phyloP scores from a whole-genome alignment of 2,888 invertebrate species.

The Nomada fucata region DNA sequence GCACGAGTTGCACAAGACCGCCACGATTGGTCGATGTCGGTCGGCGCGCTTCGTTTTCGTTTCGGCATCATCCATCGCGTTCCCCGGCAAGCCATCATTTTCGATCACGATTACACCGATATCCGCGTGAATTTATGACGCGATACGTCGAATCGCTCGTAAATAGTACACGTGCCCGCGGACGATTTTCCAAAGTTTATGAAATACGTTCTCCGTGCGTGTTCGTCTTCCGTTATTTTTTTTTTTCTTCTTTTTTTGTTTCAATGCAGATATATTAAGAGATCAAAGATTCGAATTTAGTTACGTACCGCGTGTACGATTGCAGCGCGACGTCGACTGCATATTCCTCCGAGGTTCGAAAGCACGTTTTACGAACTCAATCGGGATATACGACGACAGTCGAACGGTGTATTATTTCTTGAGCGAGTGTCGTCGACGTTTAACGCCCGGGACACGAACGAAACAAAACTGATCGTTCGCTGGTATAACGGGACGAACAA shows the following conservation, averaged over 20 bases:
- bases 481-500: not conserved
- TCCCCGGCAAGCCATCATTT: slow-evolving; percentile 69
- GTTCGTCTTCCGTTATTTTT: too few relatives aligned
- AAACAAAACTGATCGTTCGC: not conserved
- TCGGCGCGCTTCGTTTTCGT: slow-evolving; percentile 62
- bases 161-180: not conserved
- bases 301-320: too few relatives aligned
- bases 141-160: slow-evolving; percentile 35
- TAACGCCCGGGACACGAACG: too few relatives aligned
- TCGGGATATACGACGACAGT: too few relatives aligned
- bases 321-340: too few relatives aligned
- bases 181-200: not conserved
- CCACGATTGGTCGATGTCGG: slow-evolving; percentile 59
- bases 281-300: too few relatives aligned
- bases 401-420: too few relatives aligned
- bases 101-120: slow-evolving; percentile 49
- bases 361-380: too few relatives aligned
- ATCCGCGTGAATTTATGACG: slow-evolving; percentile 59
- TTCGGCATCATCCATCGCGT: slow-evolving; percentile 64
- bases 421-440: too few relatives aligned
- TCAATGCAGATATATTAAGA: too few relatives aligned
- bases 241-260: too few relatives aligned
- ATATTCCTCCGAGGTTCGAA: too few relatives aligned
- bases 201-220: not conserved
- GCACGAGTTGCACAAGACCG: slow-evolving; percentile 63